Conservation (phyloP, 1,140 invertebrate species). For the Calephelis virginiensis region DNA sequence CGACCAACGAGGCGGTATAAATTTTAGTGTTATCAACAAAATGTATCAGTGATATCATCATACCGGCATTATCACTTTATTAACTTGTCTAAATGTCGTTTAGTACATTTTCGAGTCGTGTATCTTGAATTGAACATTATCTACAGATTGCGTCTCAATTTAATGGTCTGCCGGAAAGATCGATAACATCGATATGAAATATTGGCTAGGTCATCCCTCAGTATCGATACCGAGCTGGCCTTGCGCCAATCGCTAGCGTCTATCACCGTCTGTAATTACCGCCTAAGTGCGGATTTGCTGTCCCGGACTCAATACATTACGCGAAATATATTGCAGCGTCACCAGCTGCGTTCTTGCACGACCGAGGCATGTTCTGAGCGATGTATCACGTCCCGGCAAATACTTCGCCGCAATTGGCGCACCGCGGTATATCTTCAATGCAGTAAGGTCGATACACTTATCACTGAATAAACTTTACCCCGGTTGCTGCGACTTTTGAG, state of each 20-base stretch:
- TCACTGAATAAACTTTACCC: constrained; percentile 20
- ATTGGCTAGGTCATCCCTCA: constrained; percentile 32
- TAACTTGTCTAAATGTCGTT: constrained; percentile 7
- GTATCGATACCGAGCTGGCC: constrained; percentile 35
- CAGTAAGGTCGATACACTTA: constrained; percentile 26
- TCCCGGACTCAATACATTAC: constrained; percentile 33
- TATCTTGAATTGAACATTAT: constrained; percentile 29
- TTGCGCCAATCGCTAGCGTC: constrained; percentile 32
- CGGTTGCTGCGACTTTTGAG: background rate
- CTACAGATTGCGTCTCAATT: constrained; percentile 35
- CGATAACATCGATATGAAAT: constrained; percentile 39
- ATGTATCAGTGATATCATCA: background rate
- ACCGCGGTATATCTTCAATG: constrained; percentile 22
- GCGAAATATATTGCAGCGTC: constrained; percentile 34
- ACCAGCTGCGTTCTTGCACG: constrained; percentile 27
- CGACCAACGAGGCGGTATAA: no score
- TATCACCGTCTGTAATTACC: constrained; percentile 35
- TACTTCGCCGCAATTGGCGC: constrained; percentile 22
- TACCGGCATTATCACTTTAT: background rate
- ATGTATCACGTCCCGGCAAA: constrained; percentile 32
- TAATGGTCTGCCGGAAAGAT: constrained; percentile 39
- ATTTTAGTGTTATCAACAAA: no score
- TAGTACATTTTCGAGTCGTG: constrained; percentile 9
- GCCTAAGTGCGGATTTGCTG: constrained; percentile 29
- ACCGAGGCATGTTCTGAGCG: constrained; percentile 22